Evolutionary conservation across 2,888 invertebrate species (phyloP).

Genomic region (Labia minor): DNA sequence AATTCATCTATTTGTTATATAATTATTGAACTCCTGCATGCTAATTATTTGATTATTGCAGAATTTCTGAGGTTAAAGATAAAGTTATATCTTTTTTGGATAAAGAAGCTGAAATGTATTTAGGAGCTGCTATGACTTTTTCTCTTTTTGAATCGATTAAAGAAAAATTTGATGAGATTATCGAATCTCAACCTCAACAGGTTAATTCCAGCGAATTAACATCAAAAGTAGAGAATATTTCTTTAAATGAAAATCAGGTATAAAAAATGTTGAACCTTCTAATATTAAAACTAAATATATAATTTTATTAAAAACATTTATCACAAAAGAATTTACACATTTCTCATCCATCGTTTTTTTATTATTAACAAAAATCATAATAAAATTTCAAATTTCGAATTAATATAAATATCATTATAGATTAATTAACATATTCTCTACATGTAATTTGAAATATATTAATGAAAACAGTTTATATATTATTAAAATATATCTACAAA

Average conservation of each 20-base stretch:
- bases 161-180: conserved; percentile 62
- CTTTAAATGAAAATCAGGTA: conserved; percentile 41
- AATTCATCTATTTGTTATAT: conserved; percentile 39
- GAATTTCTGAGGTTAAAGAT: conserved; percentile 57
- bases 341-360: too few relatives aligned
- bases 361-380: too few relatives aligned
- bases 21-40: conserved; percentile 14
- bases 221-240: conserved; percentile 45
- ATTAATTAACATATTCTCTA: too few relatives aligned
- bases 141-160: conserved; percentile 84
- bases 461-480: too few relatives aligned
- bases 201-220: conserved; percentile 35
- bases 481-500: too few relatives aligned
- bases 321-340: too few relatives aligned
- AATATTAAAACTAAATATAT: neutral
- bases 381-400: neutral
- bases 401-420: too few relatives aligned
- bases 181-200: conserved; percentile 57
- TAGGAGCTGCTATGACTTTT: conserved; percentile 90
- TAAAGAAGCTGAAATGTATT: conserved; percentile 66
- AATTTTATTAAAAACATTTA: neutral
- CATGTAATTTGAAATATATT: too few relatives aligned
- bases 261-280: too few relatives aligned
- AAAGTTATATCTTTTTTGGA: conserved; percentile 51
- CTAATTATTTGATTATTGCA: conserved; percentile 33